Evolutionary conservation across 2,888 invertebrate genomes (phyloP).

Genomic region (Ctenicera cuprea): DNA sequence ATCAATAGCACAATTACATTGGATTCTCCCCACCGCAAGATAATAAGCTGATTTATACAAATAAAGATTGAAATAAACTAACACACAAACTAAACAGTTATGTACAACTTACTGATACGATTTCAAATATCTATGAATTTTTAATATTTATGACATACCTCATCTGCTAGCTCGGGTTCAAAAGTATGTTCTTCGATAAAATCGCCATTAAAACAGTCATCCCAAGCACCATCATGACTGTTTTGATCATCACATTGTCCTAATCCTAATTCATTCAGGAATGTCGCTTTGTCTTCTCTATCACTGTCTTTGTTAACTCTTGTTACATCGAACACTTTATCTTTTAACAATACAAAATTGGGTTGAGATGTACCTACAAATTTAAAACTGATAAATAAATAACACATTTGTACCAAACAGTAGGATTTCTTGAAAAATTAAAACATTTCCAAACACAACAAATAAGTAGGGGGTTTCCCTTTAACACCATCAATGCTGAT

Average conservation of each 20-base stretch:
- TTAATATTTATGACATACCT: slow-evolving; percentile 40
- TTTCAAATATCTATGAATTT: too few species aligned
- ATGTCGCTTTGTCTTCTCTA: slow-evolving; percentile 65
- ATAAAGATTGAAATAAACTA: too few species aligned
- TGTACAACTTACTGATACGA: too few species aligned
- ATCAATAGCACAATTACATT: too few species aligned
- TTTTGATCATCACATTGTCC: slow-evolving; percentile 66
- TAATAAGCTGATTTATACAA: too few species aligned
- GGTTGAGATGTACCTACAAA: slow-evolving; percentile 66
- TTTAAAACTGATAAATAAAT: not conserved
- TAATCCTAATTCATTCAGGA: slow-evolving; percentile 68
- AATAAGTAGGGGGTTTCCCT: too few species aligned
- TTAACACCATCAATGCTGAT: too few species aligned
- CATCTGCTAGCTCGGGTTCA: slow-evolving; percentile 57
- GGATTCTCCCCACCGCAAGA: too few species aligned
- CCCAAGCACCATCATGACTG: slow-evolving; percentile 63
- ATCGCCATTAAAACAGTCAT: slow-evolving; percentile 61
- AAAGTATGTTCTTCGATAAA: slow-evolving; percentile 51
- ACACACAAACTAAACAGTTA: too few species aligned
- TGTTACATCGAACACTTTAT: slow-evolving; percentile 47
- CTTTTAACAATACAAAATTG: slow-evolving; percentile 55
- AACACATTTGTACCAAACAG: too few species aligned
- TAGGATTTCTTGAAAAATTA: too few species aligned
- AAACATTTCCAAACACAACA: not conserved
- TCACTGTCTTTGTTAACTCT: slow-evolving; percentile 34